Evolutionary conservation across 2,888 invertebrate species (phyloP), one percentile per base, ranked within the genome.

Genomic region (Sinodicranocentrus sp.): DNA sequence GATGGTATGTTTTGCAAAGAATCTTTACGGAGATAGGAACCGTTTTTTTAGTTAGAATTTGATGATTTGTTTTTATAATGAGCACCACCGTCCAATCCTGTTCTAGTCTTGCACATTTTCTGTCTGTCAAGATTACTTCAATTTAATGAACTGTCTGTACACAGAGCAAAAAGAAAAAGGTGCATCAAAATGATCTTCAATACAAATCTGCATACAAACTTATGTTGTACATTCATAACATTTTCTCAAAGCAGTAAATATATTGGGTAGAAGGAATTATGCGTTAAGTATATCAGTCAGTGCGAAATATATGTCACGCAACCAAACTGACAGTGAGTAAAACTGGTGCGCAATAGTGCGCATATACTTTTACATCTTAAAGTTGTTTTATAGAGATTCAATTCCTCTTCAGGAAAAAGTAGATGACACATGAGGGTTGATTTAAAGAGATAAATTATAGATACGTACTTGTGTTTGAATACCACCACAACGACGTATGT

Each of bases 391-490:
- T n/a, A 8, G 39, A 39, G 39, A 39, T 39, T 21, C 23, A 72
- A 43, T 72, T 21, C 57, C 43, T 71, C 39, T 59, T 43, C 57
- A 72, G 72, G 25, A 61, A 63, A 63, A 28, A 63, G 73, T 10
- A 75, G 25, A 59, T 25, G 57, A 43, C 59, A 72, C 57, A 39
- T 72, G 52, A 52, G 52, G 72, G 72, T 72, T 19, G 59, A 72
- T 72, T 72, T 72, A 72, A 72, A 72, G 44, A 57, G 72, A 70
- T 57, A 72, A 43, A 17, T 13, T 39, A n/a, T n/a, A n/a, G n/a
- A 43, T 72, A 59, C 59, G 25, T 25, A 71, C 52, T 71, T 33
- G 17, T 54, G 19, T 48, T 57, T 10, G n/a, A n/a, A n/a, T n/a
- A n/a, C n/a, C n/a, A n/a, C n/a, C n/a, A n/a, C n/a, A n/a, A n/a